Percentiles rank a stretch among this genome's conserved stretches.
phyloP scores from a whole-genome alignment of 2,113 vertebrate genomes.

The Gallinago media region DNA sequence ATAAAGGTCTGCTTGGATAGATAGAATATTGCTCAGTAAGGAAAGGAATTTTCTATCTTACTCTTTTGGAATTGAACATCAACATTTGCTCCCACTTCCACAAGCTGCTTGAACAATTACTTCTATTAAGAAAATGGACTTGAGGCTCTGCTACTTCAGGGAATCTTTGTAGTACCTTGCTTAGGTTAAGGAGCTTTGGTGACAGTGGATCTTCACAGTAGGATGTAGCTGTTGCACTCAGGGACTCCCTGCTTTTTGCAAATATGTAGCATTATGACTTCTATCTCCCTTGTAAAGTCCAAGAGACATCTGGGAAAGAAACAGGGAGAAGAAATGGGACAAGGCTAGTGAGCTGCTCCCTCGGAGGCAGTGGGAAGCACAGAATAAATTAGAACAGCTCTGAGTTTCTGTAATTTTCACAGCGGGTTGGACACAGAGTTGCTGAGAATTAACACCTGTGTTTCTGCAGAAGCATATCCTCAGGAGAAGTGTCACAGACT shows the following conservation, averaged over 20 bases:
- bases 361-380: not conserved
- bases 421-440: slow-evolving; percentile 26
- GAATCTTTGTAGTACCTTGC: not conserved
- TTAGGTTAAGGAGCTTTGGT: not conserved
- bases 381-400: slow-evolving; percentile 32
- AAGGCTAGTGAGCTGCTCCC: not conserved
- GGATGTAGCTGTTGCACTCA: not conserved
- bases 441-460: slow-evolving; percentile 44
- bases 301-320: not conserved
- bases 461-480: slow-evolving; percentile 26
- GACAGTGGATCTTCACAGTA: not conserved
- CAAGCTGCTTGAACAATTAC: not conserved
- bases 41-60: not conserved
- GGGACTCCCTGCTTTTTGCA: not conserved
- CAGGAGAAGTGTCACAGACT: slow-evolving; percentile 19
- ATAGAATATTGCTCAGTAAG: not conserved
- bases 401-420: slow-evolving; percentile 47
- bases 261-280: not conserved
- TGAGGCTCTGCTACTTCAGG: not conserved
- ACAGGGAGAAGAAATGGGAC: not conserved
- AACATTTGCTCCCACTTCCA: not conserved
- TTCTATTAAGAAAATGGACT: not conserved
- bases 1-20: not conserved
- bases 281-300: not conserved
- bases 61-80: not conserved